phyloP scores from a whole-genome alignment of 2,888 invertebrate genomes.

The Andricus curvator region DNA sequence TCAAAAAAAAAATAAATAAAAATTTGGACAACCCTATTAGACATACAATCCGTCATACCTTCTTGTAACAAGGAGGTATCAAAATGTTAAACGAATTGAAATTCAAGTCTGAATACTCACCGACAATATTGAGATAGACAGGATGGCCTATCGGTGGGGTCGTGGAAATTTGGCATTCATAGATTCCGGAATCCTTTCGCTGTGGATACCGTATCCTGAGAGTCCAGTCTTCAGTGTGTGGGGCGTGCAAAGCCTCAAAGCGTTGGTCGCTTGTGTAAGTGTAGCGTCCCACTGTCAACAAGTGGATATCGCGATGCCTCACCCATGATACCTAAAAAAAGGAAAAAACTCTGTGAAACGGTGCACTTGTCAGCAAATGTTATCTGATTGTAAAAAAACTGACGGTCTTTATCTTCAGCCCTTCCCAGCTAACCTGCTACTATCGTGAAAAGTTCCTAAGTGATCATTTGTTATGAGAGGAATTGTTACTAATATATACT shows the following conservation, averaged over 20 bases:
- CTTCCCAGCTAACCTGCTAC: too few species aligned
- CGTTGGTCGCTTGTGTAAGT: slow-evolving; percentile 90
- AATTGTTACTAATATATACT: too few species aligned
- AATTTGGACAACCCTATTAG: too few species aligned
- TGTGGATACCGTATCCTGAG: slow-evolving; percentile 86
- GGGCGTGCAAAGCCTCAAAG: slow-evolving; percentile 90
- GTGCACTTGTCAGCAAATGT: background rate
- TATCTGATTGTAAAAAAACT: background rate
- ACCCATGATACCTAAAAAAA: slow-evolving; percentile 85
- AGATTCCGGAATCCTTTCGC: slow-evolving; percentile 86
- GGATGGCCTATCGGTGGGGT: slow-evolving; percentile 91
- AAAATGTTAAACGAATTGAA: background rate
- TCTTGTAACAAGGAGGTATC: too few species aligned
- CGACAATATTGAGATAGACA: slow-evolving; percentile 88
- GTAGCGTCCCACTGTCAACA: slow-evolving; percentile 85
- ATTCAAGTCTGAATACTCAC: slow-evolving; percentile 80
- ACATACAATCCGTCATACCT: too few species aligned
- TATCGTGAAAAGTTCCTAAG: too few species aligned
- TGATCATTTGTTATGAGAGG: too few species aligned
- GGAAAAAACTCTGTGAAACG: background rate
- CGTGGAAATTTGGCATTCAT: slow-evolving; percentile 93
- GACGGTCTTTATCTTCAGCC: too few species aligned
- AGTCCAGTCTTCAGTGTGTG: slow-evolving; percentile 92
- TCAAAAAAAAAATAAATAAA: too few species aligned
- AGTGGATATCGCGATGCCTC: slow-evolving; percentile 85